Percentiles rank a stretch among this genome's conserved stretches.
Evolutionary conservation across 1,140 invertebrate genomes (phyloP).

Genomic region (Ericerus pela): DNA sequence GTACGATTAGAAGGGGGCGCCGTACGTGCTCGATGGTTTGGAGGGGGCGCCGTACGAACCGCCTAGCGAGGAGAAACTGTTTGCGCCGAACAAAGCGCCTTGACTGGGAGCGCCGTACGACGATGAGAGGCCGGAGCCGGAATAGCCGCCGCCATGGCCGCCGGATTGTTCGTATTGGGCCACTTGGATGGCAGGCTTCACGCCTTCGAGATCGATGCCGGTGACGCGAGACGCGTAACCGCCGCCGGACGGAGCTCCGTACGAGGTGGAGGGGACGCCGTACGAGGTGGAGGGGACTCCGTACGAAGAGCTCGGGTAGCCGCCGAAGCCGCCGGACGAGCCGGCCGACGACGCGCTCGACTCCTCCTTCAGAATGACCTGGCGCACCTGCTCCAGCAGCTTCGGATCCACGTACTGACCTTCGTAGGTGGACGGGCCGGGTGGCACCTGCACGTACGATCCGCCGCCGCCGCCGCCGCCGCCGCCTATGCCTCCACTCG

Average conservation of each 20-base stretch:
- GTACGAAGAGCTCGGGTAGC: constrained; percentile 18
- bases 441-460: constrained; percentile 49
- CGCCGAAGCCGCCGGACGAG: constrained; percentile 30
- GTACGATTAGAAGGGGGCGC: constrained; percentile 33
- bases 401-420: constrained; percentile 60
- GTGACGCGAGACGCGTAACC: constrained; percentile 44
- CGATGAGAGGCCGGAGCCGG: constrained; percentile 39
- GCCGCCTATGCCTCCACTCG: constrained; percentile 23
- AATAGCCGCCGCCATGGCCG: constrained; percentile 29
- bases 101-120: constrained; percentile 45
- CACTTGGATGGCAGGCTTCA: constrained; percentile 59
- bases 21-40: constrained; percentile 43
- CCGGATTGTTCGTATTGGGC: constrained; percentile 48
- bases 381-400: constrained; percentile 60
- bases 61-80: constrained; percentile 39
- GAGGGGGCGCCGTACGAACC: constrained; percentile 44
- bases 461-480: constrained; percentile 32
- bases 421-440: constrained; percentile 55
- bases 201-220: constrained; percentile 55
- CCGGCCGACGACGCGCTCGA: constrained; percentile 34
- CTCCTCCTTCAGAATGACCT: constrained; percentile 66
- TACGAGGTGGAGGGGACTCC: constrained; percentile 30
- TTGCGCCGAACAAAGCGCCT: constrained; percentile 30
- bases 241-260: constrained; percentile 33
- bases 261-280: constrained; percentile 37